Conservation (phyloP, 2,797 vertebrate species). For the Gephyroberyx darwinii region DNA sequence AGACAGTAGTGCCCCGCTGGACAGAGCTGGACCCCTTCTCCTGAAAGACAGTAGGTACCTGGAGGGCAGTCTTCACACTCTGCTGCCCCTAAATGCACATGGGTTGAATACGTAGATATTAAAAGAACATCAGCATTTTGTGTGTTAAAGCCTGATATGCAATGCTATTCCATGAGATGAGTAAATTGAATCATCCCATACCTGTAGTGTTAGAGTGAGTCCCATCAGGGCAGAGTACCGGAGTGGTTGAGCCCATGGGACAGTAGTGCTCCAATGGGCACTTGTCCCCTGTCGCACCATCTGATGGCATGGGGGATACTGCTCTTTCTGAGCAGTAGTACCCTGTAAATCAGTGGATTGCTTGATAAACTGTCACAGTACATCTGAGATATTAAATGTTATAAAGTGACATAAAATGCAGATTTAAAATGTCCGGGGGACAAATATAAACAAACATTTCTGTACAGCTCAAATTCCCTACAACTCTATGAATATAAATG, state of each 20-base stretch:
- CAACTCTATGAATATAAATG: too few species aligned
- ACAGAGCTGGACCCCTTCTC: constrained; percentile 79
- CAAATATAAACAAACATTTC: too few species aligned
- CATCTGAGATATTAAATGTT: too few species aligned
- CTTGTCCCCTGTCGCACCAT: constrained; percentile 79
- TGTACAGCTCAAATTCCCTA: too few species aligned
- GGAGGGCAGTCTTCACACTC: constrained; percentile 83
- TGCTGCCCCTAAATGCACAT: constrained; percentile 75
- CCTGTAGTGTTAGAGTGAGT: constrained; percentile 84
- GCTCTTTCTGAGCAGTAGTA: constrained; percentile 86
- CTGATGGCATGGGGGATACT: constrained; percentile 75
- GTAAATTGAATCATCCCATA: constrained; percentile 46
- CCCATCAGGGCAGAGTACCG: constrained; percentile 79
- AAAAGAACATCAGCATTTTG: not conserved
- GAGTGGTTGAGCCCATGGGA: constrained; percentile 76
- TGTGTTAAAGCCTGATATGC: not conserved
- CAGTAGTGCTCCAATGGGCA: constrained; percentile 85
- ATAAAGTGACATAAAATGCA: too few species aligned
- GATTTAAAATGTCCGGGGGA: too few species aligned
- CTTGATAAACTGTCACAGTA: not conserved
- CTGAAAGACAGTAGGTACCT: constrained; percentile 85
- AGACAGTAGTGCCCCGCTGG: constrained; percentile 86
- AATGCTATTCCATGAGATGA: not conserved
- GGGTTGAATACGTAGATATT: constrained; percentile 4
- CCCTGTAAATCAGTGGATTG: constrained; percentile 73